Evolutionary conservation across 2,797 vertebrate species (phyloP).

Genomic region (Hippoglossus hippoglossus): DNA sequence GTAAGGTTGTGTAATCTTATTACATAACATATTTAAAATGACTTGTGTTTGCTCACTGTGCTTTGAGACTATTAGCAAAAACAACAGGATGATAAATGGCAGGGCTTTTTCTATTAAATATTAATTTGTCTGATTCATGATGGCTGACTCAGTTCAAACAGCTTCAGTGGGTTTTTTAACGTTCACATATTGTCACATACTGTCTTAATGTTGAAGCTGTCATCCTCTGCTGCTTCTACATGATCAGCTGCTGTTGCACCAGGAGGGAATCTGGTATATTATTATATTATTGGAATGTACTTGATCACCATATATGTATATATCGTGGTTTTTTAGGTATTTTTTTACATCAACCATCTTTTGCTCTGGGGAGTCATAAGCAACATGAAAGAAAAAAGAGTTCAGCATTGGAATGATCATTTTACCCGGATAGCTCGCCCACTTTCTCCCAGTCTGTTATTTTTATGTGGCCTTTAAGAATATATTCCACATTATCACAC

Average conservation of each 20-base stretch:
- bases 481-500: conserved; percentile 21
- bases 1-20: conserved; percentile 21
- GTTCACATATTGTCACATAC: not conserved
- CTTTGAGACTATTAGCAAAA: conserved; percentile 6
- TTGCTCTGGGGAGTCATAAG: not conserved
- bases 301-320: too few species aligned
- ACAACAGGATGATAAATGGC: not conserved
- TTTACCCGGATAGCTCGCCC: not conserved
- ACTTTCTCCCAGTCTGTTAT: conserved; percentile 11
- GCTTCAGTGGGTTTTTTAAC: not conserved
- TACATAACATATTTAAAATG: conserved; percentile 9
- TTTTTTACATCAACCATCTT: not conserved
- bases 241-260: too few species aligned
- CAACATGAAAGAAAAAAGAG: conserved; percentile 12
- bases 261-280: too few species aligned
- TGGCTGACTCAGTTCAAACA: conserved; percentile 5
- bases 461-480: conserved; percentile 26
- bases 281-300: too few species aligned
- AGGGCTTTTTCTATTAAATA: not conserved
- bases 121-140: not conserved
- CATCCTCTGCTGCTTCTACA: not conserved
- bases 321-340: not conserved
- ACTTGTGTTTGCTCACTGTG: not conserved
- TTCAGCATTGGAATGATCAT: not conserved
- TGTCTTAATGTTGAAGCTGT: not conserved